Percentiles rank a stretch among this genome's conserved stretches.
Conservation (phyloP, 2,888 invertebrate species). For the Coecobrya sp. region DNA sequence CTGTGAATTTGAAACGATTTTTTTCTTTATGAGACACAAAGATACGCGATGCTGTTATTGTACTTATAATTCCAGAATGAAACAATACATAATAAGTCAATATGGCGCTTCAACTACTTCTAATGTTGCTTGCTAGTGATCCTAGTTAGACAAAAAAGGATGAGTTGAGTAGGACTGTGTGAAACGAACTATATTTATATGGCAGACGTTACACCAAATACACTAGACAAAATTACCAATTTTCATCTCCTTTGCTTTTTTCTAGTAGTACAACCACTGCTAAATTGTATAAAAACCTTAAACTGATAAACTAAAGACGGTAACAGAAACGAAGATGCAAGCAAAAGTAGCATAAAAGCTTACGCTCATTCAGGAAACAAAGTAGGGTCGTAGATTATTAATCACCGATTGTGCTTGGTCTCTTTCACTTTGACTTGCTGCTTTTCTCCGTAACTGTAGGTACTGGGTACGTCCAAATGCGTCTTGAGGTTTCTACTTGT, state of each 20-base stretch:
- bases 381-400: conserved; percentile 70
- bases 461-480: neutral
- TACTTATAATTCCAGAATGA: neutral
- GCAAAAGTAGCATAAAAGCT: conserved; percentile 49
- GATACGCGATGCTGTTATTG: conserved; percentile 12
- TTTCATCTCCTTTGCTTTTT: neutral
- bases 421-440: conserved; percentile 23
- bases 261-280: too few relatives aligned
- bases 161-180: neutral
- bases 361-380: conserved; percentile 59
- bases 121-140: neutral
- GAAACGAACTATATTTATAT: neutral
- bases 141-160: neutral
- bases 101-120: neutral
- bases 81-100: neutral
- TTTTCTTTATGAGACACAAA: conserved; percentile 50
- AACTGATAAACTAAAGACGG: conserved; percentile 32
- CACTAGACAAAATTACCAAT: neutral
- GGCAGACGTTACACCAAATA: neutral
- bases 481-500: neutral
- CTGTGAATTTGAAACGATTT: conserved; percentile 65
- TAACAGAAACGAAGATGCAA: neutral
- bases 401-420: conserved; percentile 66
- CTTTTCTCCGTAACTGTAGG: neutral
- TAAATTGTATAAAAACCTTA: conserved; percentile 28